Base-by-base conservation (phyloP, 2,888 invertebrate species). In the Resseliella maxima region DNA sequence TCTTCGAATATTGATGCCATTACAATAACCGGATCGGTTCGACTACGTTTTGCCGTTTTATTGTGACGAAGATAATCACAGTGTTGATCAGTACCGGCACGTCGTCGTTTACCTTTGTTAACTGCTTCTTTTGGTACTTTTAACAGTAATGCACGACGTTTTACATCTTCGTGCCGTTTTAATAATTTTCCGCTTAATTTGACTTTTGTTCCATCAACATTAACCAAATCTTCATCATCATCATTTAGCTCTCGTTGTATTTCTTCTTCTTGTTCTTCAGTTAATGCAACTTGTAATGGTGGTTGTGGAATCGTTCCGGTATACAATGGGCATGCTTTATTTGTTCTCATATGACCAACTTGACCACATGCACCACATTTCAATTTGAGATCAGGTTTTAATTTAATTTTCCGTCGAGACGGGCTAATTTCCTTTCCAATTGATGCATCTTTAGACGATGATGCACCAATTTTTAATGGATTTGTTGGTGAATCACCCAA, bases 361-460 rank as follows among this genome's bases (percentile, higher is more conserved):
- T 92, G 97, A 12, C 99, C 99, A 91, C 99, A 99, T 12, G 99
- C 99, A 15, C 99, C 98, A 91, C 99, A 99, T 92, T 98, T 95
- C 87, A 99, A 92, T 92, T 97, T 97, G 86, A 97, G 92, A 91
- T 97, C 97, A 12, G 96, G 96, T 89, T 97, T 97, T 86, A 97
- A 92, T 91, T 97, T 97, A 87, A 96, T 95, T 88, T 96, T 96
- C 88, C 96, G 94, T 87, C 96, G 93, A 0, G 94, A 93, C 0
- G 95, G 94, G 41, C 94, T 93, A 0, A 92, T 90, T 86, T 93
- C 93, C 87, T 94, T 92, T 87, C 87, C 88, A 35, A 87, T 87
- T 0, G 89, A 88, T 3, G 89, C 88, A 89, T 89, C 0, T 83
- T 83, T 83, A 6, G 89, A 87, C 5, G 89, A 88, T 85, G 89